Conservation (phyloP, 30 jellyfish, hydroid and myxozoan genomes). For the Pelagia noctiluca region DNA sequence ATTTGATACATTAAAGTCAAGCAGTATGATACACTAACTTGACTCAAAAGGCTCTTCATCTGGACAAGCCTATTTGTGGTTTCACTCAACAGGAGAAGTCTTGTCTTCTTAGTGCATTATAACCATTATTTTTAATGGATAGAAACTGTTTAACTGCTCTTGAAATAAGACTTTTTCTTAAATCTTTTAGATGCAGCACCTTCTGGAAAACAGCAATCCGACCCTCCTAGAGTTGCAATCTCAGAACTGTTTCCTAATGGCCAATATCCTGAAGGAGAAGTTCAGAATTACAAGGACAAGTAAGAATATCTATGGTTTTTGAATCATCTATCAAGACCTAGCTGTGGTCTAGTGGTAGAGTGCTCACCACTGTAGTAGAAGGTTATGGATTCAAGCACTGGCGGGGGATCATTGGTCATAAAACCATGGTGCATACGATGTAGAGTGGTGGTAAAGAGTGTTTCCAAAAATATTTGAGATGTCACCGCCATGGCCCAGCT, state of each 20-base stretch:
- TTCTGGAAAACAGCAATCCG: constrained; percentile 78
- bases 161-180: neutral
- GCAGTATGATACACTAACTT: neutral
- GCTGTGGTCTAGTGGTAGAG: neutral
- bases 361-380: neutral
- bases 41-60: neutral
- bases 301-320: constrained; percentile 28
- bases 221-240: constrained; percentile 97
- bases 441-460: neutral
- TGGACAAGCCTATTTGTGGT: neutral
- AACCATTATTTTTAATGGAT: neutral
- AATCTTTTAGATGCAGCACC: constrained; percentile 18
- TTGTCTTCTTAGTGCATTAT: neutral
- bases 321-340: neutral
- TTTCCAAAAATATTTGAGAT: neutral
- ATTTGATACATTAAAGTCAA: neutral
- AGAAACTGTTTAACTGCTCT: neutral
- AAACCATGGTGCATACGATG: neutral
- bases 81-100: neutral
- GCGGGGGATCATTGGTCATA: neutral
- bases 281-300: constrained; percentile 89
- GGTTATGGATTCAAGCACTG: neutral
- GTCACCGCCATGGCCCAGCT: no score
- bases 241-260: constrained; percentile 76
- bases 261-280: constrained; percentile 93